A percentile compares a stretch with the other conserved stretches of the same genome.
Evolutionary conservation across 2,113 vertebrate genomes (phyloP).

Genomic region (Microtus pennsylvanicus): DNA sequence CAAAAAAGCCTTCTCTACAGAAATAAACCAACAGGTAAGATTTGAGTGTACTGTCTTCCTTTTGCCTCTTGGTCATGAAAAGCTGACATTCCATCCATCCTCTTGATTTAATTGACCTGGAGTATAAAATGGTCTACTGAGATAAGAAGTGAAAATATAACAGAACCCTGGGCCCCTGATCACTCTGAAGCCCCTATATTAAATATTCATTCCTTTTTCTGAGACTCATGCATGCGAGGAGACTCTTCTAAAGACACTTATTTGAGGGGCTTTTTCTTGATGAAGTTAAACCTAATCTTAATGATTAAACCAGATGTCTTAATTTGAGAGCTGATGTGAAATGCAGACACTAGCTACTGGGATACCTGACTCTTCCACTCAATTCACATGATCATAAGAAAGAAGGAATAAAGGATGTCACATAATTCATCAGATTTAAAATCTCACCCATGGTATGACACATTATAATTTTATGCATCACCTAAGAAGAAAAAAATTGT

Average conservation of each 20-base stretch:
- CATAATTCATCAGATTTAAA: neutral
- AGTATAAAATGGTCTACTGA: neutral
- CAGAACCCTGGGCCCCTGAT: neutral
- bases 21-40: neutral
- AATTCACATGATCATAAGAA: neutral
- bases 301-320: neutral
- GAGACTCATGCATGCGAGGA: neutral
- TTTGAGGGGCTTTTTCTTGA: neutral
- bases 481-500: constrained; percentile 48
- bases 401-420: neutral
- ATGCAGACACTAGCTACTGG: neutral
- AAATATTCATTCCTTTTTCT: neutral
- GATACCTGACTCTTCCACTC: neutral
- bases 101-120: neutral
- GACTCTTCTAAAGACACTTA: neutral
- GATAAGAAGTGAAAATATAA: neutral
- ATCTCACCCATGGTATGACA: neutral
- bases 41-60: neutral
- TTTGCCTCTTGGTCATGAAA: neutral
- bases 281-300: neutral
- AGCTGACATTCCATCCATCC: neutral
- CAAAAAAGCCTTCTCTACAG: neutral
- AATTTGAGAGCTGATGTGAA: neutral
- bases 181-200: neutral
- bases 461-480: constrained; percentile 45